Base-by-base conservation (phyloP, 2,113 vertebrate species). In the Corvus moneduloides region DNA sequence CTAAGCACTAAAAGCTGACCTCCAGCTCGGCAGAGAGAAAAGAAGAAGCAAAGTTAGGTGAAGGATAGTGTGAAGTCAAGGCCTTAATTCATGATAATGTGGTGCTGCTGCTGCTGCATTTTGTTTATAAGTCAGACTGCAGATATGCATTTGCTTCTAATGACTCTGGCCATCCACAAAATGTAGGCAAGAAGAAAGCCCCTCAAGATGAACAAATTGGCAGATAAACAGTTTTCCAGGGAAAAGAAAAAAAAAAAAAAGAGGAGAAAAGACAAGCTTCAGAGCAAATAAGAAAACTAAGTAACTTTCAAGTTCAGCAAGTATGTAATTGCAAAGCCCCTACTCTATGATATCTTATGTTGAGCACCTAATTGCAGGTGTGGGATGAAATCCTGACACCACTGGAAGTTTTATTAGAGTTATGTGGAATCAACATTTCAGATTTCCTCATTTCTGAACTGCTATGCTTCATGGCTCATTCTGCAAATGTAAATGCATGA, bases 401-500 rank as follows among this genome's bases (percentile, higher is more conserved):
- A 61, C 49, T 71, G 27, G 49, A 93, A 89, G 71, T 92, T 93
- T 83, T 84, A 82, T 82, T 79, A 46, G 79, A 69, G 24, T 64
- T 94, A 87, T 61, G 82, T 67, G 20, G 75, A 93, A 96, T 80
- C 86, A 95, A 81, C 68, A 75, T 84, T 94, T 87, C 62, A 79
- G n/a, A 86, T 87, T 93, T 92, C 52, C 61, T 78, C 51, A 78
- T 84, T 89, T 77, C 80, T 67, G 79, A 92, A 91, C 56, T 87
- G 27, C 83, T 92, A 43, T 64, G 61, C 68, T 91, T 81, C 81
- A 54, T 68, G 87, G 61, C 35, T 86, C 89, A 78, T 91, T 91
- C 87, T 93, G 74, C 55, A 89, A 95, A 91, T 84, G 66, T 81
- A 96, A 94, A 93, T 87, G 81, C 51, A 81, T 21, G 37, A 92